Percentiles rank a stretch among this genome's conserved stretches.
phyloP scores from a whole-genome alignment of 2,113 vertebrate genomes.

The Varanus salvator region DNA sequence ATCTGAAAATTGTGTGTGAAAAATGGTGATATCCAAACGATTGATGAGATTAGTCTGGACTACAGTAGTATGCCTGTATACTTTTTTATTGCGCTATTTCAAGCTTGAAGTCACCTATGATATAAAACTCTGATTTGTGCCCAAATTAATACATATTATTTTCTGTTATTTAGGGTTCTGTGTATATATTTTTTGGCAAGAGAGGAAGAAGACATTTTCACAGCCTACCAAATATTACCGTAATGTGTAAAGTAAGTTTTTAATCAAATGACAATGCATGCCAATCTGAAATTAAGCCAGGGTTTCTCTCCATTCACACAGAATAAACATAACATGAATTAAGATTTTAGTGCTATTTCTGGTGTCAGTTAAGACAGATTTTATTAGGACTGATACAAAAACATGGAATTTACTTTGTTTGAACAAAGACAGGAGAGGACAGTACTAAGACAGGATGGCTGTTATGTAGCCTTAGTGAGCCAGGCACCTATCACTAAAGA shows the following conservation, averaged over 20 bases:
- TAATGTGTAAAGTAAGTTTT: slow-evolving; percentile 76
- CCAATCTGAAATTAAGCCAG: neutral
- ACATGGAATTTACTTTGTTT: neutral
- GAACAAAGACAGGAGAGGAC: neutral
- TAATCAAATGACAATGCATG: neutral
- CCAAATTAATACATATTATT: slow-evolving; percentile 11
- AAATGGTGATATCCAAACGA: neutral
- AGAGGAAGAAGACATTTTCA: slow-evolving; percentile 47
- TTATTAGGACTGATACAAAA: neutral
- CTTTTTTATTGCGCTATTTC: neutral
- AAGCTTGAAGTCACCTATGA: neutral
- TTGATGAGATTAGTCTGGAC: neutral
- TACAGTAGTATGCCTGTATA: neutral
- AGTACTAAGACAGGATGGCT: neutral
- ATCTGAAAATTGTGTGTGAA: no score
- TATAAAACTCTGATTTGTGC: slow-evolving; percentile 1
- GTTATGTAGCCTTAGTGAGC: neutral
- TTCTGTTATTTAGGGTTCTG: slow-evolving; percentile 71
- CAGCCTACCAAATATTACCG: slow-evolving; percentile 67
- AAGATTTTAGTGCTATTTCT: neutral
- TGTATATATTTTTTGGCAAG: slow-evolving; percentile 78
- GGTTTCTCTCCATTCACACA: neutral
- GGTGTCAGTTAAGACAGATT: neutral
- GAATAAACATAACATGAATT: neutral
- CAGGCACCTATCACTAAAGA: neutral